phyloP scores from a whole-genome alignment of 2,797 vertebrate genomes.

The Serranus cabrilla region DNA sequence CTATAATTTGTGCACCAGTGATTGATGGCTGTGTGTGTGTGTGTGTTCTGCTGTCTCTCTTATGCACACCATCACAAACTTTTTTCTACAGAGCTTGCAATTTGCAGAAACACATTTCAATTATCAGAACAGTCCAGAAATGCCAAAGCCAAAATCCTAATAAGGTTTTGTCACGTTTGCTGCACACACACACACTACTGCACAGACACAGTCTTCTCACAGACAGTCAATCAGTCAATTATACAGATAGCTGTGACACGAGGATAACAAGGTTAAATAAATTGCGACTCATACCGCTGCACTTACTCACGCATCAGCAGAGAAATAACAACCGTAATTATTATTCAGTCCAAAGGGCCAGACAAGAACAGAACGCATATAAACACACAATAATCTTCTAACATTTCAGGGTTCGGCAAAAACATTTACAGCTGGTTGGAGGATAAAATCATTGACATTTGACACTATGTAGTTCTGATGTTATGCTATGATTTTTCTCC shows the following conservation, averaged over 20 bases:
- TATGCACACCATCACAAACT: no score
- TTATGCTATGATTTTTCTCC: slow-evolving; percentile 14
- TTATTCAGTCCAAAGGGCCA: slow-evolving; percentile 1
- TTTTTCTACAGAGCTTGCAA: no score
- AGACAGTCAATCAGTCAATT: slow-evolving; percentile 13
- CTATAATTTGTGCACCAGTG: no score
- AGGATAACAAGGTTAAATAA: slow-evolving; percentile 24
- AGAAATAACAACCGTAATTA: slow-evolving; percentile 25
- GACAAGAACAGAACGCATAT: not conserved
- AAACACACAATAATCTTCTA: slow-evolving; percentile 3
- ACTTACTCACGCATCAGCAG: slow-evolving; percentile 10
- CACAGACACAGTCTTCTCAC: no score
- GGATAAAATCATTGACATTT: slow-evolving; percentile 17
- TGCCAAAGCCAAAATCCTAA: no score
- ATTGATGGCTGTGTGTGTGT: no score
- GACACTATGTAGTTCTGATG: not conserved
- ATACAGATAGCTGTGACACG: slow-evolving; percentile 17
- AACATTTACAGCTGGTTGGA: not conserved
- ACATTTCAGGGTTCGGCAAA: not conserved
- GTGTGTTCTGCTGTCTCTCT: no score
- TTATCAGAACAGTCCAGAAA: no score
- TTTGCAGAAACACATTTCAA: no score
- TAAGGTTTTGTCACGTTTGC: no score
- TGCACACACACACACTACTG: no score
- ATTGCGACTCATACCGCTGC: not conserved